Base-by-base conservation (phyloP, 2,113 vertebrate species). In the Gasterosteus aculeatus region DNA sequence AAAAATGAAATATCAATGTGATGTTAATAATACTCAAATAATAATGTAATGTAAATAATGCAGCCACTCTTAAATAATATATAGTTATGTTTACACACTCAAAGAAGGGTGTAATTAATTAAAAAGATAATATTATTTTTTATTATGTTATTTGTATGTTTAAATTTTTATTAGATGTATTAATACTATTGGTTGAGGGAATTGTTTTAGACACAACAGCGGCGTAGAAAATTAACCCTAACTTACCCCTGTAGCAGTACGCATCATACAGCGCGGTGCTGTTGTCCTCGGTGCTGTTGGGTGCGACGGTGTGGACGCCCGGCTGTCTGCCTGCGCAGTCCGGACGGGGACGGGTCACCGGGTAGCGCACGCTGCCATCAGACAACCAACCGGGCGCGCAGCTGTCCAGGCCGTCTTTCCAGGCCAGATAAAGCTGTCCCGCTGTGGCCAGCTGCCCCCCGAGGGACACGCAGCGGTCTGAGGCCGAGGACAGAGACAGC, bases 361-460 rank as follows among this genome's bases (percentile, higher is more conserved):
- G 95, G 75, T 95, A 97, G 33, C 96, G 95, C 18, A 97, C 95
- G 47, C 96, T 98, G 83, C 96, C 96, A 0, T 99, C 98, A 0
- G 97, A 95, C 75, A 99, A 80, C 97, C 97, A 98, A 64, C 97
- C 98, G 0, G 97, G 96, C 83, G 96, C 95, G 0, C 98, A 99
- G 77, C 91, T 95, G 83, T 98, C 95, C 83, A 99, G 88, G 0
- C 97, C 97, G 0, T 95, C 83, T 3, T 71, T 93, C 98, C 97
- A 98, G 0, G 98, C 97, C 84, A 97, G 84, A 85, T 97, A 93
- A 1, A 99, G 94, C 91, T 99, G 97, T 35, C 97, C 98, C 0
- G 95, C 94, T 0, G 95, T 97, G 41, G 98, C 97, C 75, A 99
- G 87, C 1, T 84, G 76, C 0, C 94, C 96, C 0, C 95, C 96